These are phyloP conservation scores for Penaeus chinensis DNA, from an alignment of 1,140 invertebrate genomes.

Conservation along the genomic window DNA sequence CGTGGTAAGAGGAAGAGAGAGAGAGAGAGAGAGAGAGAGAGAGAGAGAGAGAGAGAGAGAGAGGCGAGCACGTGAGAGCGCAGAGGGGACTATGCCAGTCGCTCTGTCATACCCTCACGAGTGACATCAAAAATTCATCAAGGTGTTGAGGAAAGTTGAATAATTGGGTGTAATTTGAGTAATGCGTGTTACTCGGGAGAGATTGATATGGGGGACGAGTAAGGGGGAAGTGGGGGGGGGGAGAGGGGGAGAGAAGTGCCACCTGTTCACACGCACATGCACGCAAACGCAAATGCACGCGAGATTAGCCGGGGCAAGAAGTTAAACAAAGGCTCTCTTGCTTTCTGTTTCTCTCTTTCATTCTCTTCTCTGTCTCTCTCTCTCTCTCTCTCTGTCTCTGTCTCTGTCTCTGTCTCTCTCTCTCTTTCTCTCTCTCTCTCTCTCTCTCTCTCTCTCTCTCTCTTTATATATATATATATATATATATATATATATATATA, in stretches of 20 bases:
- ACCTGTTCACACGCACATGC: background rate
- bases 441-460: too few species aligned
- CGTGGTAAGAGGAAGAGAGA: constrained; percentile 23
- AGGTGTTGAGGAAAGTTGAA: constrained; percentile 8
- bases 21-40: constrained; percentile 13
- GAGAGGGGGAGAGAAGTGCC: background rate
- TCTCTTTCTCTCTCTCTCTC: too few species aligned
- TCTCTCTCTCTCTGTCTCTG: too few species aligned
- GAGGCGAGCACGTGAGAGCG: constrained; percentile 2
- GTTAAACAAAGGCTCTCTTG: too few species aligned
- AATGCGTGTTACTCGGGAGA: constrained; percentile 2
- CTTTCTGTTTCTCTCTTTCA: too few species aligned
- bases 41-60: constrained; percentile 42
- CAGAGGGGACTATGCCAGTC: background rate
- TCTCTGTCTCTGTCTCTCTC: too few species aligned
- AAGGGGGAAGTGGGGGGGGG: background rate
- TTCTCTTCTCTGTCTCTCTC: too few species aligned
- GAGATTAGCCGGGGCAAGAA: too few species aligned
- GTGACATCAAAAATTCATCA: constrained; percentile 16
- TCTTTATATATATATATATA: too few species aligned
- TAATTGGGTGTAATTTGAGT: constrained; percentile 22
- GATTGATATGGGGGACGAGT: background rate
- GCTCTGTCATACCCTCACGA: background rate
- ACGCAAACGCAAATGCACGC: constrained; percentile 25
- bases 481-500: too few species aligned